Conservation (phyloP, 2,888 invertebrate species). For the Prenolepis imparis region DNA sequence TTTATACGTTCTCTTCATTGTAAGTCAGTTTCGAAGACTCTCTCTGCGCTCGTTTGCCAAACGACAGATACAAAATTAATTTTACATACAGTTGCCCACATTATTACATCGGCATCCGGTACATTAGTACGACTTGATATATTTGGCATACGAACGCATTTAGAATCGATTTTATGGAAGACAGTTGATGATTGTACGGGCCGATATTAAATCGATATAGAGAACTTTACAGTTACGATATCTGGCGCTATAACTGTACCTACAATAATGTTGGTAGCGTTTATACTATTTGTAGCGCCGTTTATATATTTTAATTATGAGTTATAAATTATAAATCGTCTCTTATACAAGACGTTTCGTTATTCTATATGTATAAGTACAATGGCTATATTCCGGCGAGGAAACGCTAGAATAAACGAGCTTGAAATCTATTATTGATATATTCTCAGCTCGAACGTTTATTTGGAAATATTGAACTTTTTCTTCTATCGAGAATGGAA, state of each 20-base stretch:
- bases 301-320: constrained; percentile 22
- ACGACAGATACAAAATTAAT: not conserved
- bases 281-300: not conserved
- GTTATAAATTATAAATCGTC: constrained; percentile 38
- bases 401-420: constrained; percentile 17
- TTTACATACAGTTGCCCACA: not conserved
- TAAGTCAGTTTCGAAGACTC: not conserved
- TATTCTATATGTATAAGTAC: constrained; percentile 42
- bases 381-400: constrained; percentile 38
- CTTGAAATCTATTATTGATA: not conserved
- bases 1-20: not conserved
- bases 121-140: not conserved
- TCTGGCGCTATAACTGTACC: constrained; percentile 12
- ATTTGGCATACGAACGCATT: constrained; percentile 41
- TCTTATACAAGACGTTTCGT: constrained; percentile 12
- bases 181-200: constrained; percentile 9
- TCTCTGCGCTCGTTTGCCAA: not conserved
- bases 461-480: not conserved
- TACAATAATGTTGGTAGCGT: not conserved
- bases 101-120: not conserved
- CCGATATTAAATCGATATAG: constrained; percentile 19
- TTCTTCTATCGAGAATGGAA: not conserved
- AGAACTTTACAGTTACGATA: constrained; percentile 27
- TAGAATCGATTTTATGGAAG: constrained; percentile 25
- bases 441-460: not conserved